phyloP scores from a whole-genome alignment of 2,113 vertebrate genomes.

The Apus apus region DNA sequence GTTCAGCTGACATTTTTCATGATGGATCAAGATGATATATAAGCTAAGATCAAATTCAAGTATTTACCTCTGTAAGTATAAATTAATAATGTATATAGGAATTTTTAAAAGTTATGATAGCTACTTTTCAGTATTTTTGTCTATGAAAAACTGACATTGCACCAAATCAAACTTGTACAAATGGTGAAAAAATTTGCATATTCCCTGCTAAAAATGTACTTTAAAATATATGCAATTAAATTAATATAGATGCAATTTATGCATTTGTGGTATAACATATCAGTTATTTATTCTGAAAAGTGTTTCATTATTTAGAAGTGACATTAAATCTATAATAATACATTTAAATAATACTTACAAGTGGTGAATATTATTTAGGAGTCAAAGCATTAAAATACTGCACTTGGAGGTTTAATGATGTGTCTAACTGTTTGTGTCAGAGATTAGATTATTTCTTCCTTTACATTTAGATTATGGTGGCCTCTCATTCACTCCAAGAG shows the following conservation, averaged over 20 bases:
- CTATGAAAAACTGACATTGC: neutral
- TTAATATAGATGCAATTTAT: neutral
- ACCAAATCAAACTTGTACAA: neutral
- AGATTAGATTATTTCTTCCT: neutral
- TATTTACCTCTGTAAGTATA: conserved; percentile 29
- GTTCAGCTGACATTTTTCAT: neutral
- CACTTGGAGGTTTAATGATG: neutral
- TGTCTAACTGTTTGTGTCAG: neutral
- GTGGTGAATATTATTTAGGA: neutral
- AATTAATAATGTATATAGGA: neutral
- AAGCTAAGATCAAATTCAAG: neutral
- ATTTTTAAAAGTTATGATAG: neutral
- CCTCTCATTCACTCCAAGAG: neutral
- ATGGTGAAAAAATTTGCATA: neutral
- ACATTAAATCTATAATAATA: neutral
- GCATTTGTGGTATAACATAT: neutral
- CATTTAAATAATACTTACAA: neutral
- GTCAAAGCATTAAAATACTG: neutral
- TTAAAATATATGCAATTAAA: neutral
- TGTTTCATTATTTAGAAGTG: neutral
- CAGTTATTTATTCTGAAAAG: neutral
- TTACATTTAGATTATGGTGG: neutral
- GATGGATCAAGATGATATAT: neutral
- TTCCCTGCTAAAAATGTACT: neutral
- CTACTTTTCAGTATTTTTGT: neutral